A percentile compares a stretch with the other conserved stretches of the same genome.
These are phyloP conservation scores for Brachionus rubens DNA, from an alignment of 1,140 invertebrate species.

Conservation along the genomic window DNA sequence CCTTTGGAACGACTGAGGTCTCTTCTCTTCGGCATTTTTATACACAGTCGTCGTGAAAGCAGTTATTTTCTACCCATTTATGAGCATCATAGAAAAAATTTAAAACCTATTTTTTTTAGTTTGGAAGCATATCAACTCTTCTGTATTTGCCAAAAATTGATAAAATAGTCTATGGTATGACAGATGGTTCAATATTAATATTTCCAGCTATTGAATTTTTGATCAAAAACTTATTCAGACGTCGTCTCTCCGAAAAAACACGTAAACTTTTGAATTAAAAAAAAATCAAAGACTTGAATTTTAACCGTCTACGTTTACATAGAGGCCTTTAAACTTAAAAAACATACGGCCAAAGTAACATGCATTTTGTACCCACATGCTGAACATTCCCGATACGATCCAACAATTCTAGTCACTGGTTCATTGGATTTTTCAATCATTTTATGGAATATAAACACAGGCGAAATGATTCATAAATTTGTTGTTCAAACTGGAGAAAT, in stretches of 20 bases:
- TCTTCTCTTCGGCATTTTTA: too few relatives aligned
- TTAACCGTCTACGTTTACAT: not conserved
- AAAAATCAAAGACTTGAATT: conserved; percentile 71
- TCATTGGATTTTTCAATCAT: conserved; percentile 96
- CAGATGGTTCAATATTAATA: conserved; percentile 94
- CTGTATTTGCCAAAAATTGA: conserved; percentile 87
- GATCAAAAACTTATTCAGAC: conserved; percentile 79
- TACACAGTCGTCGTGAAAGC: too few relatives aligned
- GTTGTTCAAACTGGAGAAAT: conserved; percentile 85
- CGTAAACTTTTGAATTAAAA: conserved; percentile 66
- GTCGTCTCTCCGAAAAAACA: conserved; percentile 1
- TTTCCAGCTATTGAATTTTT: conserved; percentile 88
- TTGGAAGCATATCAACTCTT: conserved; percentile 38
- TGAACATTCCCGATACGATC: conserved; percentile 85
- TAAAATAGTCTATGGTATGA: conserved; percentile 83
- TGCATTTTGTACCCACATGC: conserved; percentile 91
- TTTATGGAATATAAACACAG: conserved; percentile 90
- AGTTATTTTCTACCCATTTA: too few relatives aligned
- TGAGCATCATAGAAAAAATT: conserved; percentile 54
- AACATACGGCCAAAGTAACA: conserved; percentile 88
- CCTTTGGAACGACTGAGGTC: too few relatives aligned
- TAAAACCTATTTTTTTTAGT: conserved; percentile 52
- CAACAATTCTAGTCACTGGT: conserved; percentile 83
- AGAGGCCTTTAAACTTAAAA: conserved; percentile 64
- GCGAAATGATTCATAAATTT: conserved; percentile 83